Base-by-base conservation (phyloP, 2,888 invertebrate species). In the Ypsolopha sequella region DNA sequence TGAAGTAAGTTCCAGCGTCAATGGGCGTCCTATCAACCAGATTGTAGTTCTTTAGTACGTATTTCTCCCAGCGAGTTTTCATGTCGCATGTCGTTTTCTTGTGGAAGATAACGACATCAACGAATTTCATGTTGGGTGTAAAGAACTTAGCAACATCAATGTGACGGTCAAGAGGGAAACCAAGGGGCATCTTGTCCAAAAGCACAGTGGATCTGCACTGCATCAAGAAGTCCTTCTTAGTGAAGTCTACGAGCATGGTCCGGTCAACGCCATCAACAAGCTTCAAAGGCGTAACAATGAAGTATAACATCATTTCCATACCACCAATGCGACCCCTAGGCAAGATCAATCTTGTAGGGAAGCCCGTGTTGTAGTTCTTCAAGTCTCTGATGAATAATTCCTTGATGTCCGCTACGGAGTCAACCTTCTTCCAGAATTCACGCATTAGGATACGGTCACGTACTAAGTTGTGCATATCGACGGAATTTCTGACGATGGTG, bases 101-200 rank as follows among this genome's bases (percentile, higher is more conserved):
- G 76, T 92, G 91, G 82, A 88, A 92, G 64, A 93, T 86, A 58
- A 82, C 80, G 6, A 90, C 88, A 60, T 92, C 91, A 58, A 91
- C 85, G 69, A 91, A 90, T 71, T 84, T 89, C 80, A 90, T 90
- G 78, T 93, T 93, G 44, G 91, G 89, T 13, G 90, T 89, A 58
- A 85, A 86, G 87, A 91, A 92, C 55, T 79, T 80, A 48, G 75
- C 75, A 46, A 89, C 80, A 45, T 89, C 81, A 63, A 92, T 88
- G 33, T 81, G 79, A 60, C 92, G 90, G 68, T 94, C 93, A 67
- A 94, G 89, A 55, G 94, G 94, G 87, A 90, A 94, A 51, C 92
- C 93, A 63, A 91, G 82, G 45, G 93, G 88, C 69, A 88, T 88
- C 58, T 84, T 87, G 70, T 93, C 93, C 47, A 91, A 77, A 65